Evolutionary conservation across 2,113 vertebrate genomes (phyloP).

Genomic region (Copsychus sechellarum): DNA sequence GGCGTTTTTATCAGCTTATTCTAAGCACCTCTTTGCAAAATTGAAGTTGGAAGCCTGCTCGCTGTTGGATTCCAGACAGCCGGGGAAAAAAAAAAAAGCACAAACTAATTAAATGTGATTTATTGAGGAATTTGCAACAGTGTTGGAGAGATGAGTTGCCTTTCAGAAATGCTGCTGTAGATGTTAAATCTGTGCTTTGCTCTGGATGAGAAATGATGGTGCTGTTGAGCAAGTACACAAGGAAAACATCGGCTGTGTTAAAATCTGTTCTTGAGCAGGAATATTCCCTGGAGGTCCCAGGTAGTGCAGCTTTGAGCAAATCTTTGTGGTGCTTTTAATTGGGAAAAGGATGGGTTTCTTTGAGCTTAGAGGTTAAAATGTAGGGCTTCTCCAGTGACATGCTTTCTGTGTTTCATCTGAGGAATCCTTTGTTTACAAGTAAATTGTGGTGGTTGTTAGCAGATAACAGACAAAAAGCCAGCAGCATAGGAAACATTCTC

Average conservation of each 20-base stretch:
- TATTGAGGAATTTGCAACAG: constrained; percentile 28
- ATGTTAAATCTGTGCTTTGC: not conserved
- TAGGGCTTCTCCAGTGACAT: not conserved
- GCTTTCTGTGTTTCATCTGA: not conserved
- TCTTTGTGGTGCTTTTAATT: not conserved
- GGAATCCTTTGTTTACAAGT: constrained; percentile 12
- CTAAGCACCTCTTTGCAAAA: not conserved
- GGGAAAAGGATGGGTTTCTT: not conserved
- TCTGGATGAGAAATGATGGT: not conserved
- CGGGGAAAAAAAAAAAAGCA: not conserved
- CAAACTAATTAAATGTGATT: constrained; percentile 25
- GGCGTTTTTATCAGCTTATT: not conserved
- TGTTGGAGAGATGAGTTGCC: constrained; percentile 5
- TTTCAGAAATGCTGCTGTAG: constrained; percentile 10
- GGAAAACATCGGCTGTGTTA: not conserved
- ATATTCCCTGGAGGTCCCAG: not conserved
- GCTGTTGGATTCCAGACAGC: not conserved
- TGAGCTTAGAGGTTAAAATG: not conserved
- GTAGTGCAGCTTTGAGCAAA: not conserved
- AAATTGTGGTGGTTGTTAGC: constrained; percentile 1
- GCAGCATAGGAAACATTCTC: not conserved
- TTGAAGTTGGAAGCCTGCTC: not conserved
- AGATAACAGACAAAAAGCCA: not conserved
- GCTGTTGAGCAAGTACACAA: not conserved
- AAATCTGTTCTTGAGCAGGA: not conserved